Base-by-base conservation (phyloP, 1,140 invertebrate genomes). In the Pantala flavescens region DNA sequence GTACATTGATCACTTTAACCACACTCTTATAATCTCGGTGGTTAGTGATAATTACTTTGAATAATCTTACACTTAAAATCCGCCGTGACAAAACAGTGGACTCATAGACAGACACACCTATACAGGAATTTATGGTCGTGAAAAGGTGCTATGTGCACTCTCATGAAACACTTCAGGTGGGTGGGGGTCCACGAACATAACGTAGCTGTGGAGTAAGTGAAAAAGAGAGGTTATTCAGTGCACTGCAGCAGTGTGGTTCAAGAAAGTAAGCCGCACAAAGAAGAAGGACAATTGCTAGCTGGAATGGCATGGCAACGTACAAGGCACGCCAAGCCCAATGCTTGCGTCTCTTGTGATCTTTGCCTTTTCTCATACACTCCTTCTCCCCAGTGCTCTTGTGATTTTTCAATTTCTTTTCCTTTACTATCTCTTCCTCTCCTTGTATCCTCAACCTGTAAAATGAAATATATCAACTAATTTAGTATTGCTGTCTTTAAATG, bases 201-300 rank as follows among this genome's bases (percentile, higher is more conserved):
- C n/a, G 49, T 12, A 63, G n/a, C 79, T 95, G 93, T 1, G 93
- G 93, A 5, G 90, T 90, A 23, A 96, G 84, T 0, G 91, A 93
- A 78, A 92, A 85, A 28, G 89, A 90, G 76, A 95, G 87, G 73
- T 91, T 93, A 83, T 95, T 94, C 74, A 93, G 86, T 16, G 90
- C 87, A 81, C 96, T 93, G 81, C 93, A 95, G 49, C 91, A 86
- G 5, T 88, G 88, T 12, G 91, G 89, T 79, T 95, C 93, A 76
- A 95, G 85, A 16, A 94, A 85, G 82, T 91, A 95, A 5, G 91
- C 91, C 24, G 93, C 88, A 75, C n/a, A 63, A 5, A 63, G 49
- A 16, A 96, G 84, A 0, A 93, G 89, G 24, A 96, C 86, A 21
- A 96, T 83, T 0, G 93, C 93, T 73, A 96, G 80, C 76, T 95